Percentiles rank a stretch among this genome's conserved stretches.
phyloP scores from a whole-genome alignment of 2,888 invertebrate genomes.

The Caenorhabditis zanzibari region DNA sequence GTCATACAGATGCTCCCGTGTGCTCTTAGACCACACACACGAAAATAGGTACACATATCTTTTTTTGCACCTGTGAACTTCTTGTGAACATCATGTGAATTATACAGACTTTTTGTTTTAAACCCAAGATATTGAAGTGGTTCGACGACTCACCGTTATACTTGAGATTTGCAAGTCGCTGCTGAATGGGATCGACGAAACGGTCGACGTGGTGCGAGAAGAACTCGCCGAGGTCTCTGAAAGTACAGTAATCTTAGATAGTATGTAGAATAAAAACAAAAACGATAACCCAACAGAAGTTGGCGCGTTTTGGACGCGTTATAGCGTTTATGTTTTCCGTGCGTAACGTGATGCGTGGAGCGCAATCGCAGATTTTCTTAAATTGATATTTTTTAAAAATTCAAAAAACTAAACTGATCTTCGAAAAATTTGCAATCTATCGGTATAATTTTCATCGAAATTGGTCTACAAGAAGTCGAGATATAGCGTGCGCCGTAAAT shows the following conservation, averaged over 20 bases:
- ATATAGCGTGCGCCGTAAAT: no score
- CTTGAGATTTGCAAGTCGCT: slow-evolving; percentile 73
- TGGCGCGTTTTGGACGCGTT: no score
- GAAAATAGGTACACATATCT: slow-evolving; percentile 14
- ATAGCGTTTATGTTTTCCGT: no score
- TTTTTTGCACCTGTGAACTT: background rate
- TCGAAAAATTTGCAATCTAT: no score
- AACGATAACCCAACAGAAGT: no score
- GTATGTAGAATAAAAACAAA: no score
- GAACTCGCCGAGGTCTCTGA: slow-evolving; percentile 77
- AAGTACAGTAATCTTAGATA: slow-evolving; percentile 17
- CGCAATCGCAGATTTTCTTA: no score
- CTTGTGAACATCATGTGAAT: slow-evolving; percentile 35
- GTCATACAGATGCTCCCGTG: slow-evolving; percentile 39
- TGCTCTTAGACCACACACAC: slow-evolving; percentile 31
- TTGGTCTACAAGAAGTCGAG: no score
- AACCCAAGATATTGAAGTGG: background rate
- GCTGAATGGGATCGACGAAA: slow-evolving; percentile 72
- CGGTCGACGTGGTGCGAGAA: slow-evolving; percentile 69
- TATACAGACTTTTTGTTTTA: background rate
- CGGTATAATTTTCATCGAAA: no score
- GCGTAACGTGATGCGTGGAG: no score
- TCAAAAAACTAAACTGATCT: no score
- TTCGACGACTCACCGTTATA: slow-evolving; percentile 61
- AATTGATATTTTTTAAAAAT: no score